These are phyloP conservation scores for Cricetomys ansorgei DNA, from an alignment of 2,113 vertebrate species.

Conservation along the genomic window DNA sequence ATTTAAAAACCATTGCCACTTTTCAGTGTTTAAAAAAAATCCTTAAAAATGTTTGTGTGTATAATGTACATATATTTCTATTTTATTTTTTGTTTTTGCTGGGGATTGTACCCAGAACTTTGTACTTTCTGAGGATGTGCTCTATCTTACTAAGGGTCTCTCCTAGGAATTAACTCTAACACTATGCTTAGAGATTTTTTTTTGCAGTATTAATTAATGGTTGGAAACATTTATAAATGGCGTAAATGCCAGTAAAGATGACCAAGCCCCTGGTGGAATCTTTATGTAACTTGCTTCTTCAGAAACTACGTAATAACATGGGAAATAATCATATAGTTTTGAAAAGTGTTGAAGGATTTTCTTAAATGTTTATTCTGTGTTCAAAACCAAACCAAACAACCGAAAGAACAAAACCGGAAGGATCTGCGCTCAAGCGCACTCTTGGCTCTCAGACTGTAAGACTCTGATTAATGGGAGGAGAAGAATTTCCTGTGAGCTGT, in stretches of 20 bases:
- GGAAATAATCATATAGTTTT: constrained; percentile 9
- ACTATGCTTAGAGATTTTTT: background rate
- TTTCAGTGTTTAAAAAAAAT: background rate
- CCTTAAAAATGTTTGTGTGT: background rate
- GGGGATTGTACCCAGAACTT: background rate
- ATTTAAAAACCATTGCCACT: background rate
- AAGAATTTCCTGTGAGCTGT: background rate
- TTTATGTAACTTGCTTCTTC: constrained; percentile 27
- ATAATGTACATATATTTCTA: background rate
- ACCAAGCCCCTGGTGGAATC: background rate
- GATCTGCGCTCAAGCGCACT: background rate
- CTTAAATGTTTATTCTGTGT: background rate
- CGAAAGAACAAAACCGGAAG: background rate
- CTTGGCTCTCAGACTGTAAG: background rate
- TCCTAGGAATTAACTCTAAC: constrained; percentile 31
- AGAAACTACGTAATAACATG: constrained; percentile 5
- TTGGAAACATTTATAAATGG: constrained; percentile 15
- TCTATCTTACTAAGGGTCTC: background rate
- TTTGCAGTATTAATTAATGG: background rate
- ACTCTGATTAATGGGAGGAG: background rate
- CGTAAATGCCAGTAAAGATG: background rate
- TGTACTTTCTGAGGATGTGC: background rate
- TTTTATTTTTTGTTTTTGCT: background rate
- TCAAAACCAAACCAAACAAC: background rate
- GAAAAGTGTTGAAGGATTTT: constrained; percentile 27